A percentile compares a stretch with the other conserved stretches of the same genome.
These are phyloP conservation scores for Macropodus opercularis DNA, from an alignment of 2,797 vertebrate species.

Conservation along the genomic window DNA sequence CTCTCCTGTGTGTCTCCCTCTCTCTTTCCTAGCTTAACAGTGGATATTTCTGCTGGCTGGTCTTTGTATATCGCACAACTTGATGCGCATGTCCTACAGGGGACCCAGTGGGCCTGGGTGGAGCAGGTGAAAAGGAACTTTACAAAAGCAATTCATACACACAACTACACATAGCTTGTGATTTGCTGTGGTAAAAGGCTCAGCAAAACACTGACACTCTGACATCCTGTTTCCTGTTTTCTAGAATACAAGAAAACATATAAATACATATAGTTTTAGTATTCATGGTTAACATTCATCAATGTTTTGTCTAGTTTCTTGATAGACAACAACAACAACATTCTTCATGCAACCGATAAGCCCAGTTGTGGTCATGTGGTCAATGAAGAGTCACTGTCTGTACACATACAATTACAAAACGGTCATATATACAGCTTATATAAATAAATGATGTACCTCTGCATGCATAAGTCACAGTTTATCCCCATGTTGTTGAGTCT, in stretches of 20 bases:
- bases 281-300: too few species aligned
- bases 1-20: constrained; percentile 80
- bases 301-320: constrained; percentile 63
- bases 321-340: constrained; percentile 31
- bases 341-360: constrained; percentile 46
- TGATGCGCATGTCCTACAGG: constrained; percentile 65
- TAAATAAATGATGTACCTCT: constrained; percentile 68
- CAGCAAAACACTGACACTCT: constrained; percentile 21
- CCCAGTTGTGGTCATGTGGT: constrained; percentile 64
- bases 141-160: constrained; percentile 21
- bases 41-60: constrained; percentile 33
- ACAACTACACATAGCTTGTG: constrained; percentile 13
- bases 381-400: constrained; percentile 39
- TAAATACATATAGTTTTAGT: too few species aligned
- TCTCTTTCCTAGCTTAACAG: constrained; percentile 72
- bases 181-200: constrained; percentile 27
- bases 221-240: too few species aligned
- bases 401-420: constrained; percentile 64
- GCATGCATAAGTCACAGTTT: constrained; percentile 70
- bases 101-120: constrained; percentile 69
- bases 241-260: too few species aligned
- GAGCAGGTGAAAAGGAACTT: constrained; percentile 71
- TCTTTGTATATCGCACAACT: constrained; percentile 49
- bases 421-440: too few species aligned
- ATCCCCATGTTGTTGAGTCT: constrained; percentile 72